These are phyloP conservation scores for Globicephala melas DNA, from an alignment of 2,113 vertebrate genomes.

Conservation along the genomic window DNA sequence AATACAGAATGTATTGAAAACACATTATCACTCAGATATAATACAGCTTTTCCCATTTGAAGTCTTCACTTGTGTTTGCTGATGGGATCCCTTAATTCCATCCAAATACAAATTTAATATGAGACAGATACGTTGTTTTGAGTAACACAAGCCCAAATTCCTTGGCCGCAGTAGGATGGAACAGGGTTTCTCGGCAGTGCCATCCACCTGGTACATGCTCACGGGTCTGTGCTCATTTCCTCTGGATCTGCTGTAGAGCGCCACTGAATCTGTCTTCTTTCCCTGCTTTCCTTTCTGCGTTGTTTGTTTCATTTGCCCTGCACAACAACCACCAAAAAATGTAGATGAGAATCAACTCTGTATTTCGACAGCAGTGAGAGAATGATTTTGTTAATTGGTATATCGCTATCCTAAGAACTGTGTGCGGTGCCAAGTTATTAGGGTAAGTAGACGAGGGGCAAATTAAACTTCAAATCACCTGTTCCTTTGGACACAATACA, in stretches of 20 bases:
- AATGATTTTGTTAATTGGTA: slow-evolving; percentile 74
- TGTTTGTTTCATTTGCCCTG: background rate
- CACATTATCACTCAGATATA: slow-evolving; percentile 38
- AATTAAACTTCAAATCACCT: slow-evolving; percentile 79
- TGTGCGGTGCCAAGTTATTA: slow-evolving; percentile 72
- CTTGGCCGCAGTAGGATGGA: slow-evolving; percentile 41
- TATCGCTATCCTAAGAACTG: slow-evolving; percentile 66
- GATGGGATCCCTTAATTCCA: slow-evolving; percentile 60
- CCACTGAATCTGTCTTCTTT: slow-evolving; percentile 64
- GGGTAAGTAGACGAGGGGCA: slow-evolving; percentile 61
- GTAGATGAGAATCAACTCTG: slow-evolving; percentile 64
- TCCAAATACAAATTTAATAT: background rate
- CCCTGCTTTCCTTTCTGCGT: slow-evolving; percentile 17
- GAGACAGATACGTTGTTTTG: slow-evolving; percentile 60
- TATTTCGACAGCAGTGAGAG: slow-evolving; percentile 64
- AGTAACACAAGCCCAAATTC: slow-evolving; percentile 47
- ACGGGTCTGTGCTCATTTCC: slow-evolving; percentile 67
- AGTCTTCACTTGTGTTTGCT: slow-evolving; percentile 65
- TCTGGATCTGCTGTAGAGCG: slow-evolving; percentile 59
- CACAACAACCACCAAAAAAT: background rate
- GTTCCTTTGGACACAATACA: slow-evolving; percentile 76
- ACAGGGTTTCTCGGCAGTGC: slow-evolving; percentile 24
- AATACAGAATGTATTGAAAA: background rate
- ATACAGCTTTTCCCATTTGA: slow-evolving; percentile 65
- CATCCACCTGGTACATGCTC: slow-evolving; percentile 33